These are phyloP conservation scores for Xenopus petersii DNA, from an alignment of 2,797 vertebrate genomes.

Conservation along the genomic window DNA sequence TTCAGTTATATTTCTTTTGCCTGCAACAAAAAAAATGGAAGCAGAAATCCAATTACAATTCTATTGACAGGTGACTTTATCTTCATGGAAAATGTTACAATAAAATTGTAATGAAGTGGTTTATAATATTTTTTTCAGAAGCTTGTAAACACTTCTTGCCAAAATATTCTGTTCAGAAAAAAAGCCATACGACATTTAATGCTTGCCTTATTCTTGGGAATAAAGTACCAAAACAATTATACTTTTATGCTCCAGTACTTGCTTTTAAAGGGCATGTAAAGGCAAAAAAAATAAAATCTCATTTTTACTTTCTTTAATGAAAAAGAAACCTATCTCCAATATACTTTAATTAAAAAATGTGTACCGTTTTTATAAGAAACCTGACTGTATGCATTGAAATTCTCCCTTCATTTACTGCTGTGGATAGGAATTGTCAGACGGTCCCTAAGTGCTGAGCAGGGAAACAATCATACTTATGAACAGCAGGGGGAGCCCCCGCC, in stretches of 20 bases:
- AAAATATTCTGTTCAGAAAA: constrained; percentile 28
- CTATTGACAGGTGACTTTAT: constrained; percentile 5
- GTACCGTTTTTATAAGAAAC: no score
- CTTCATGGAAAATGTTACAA: constrained; percentile 31
- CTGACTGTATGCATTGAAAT: no score
- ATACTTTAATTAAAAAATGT: no score
- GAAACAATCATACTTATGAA: no score
- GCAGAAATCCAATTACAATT: constrained; percentile 46
- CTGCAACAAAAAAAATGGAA: constrained; percentile 56
- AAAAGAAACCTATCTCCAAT: no score
- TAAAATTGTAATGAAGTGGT: constrained; percentile 30
- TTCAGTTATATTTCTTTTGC: constrained; percentile 67
- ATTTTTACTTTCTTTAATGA: no score
- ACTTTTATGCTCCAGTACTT: constrained; percentile 30
- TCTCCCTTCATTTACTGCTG: no score
- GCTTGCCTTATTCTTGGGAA: constrained; percentile 29
- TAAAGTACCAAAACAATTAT: constrained; percentile 38
- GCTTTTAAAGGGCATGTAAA: background rate
- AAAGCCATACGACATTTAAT: constrained; percentile 36
- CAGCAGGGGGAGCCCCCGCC: no score
- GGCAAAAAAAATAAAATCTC: no score
- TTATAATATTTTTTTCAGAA: constrained; percentile 38
- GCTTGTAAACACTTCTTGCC: constrained; percentile 29
- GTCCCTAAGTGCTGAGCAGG: no score
- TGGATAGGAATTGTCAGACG: no score